Evolutionary conservation across 37 sponge, comb jelly and placozoan genomes (phyloP).

Genomic region (Crambe crambe): DNA sequence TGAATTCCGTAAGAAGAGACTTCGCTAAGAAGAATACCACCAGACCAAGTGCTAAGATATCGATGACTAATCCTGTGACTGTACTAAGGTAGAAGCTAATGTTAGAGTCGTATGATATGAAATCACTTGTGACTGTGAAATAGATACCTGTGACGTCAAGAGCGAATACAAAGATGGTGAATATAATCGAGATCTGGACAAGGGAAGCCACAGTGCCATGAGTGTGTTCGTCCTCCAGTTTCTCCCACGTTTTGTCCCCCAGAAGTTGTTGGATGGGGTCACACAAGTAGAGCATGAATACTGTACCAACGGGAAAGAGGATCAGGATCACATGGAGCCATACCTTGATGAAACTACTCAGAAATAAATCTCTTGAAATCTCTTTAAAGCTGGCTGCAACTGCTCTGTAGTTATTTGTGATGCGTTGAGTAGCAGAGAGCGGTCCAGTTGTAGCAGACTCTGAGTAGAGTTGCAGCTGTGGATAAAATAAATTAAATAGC

Average conservation of each 20-base stretch:
- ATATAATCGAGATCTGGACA: constrained; percentile 24
- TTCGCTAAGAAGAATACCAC: constrained; percentile 16
- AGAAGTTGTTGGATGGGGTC: constrained; percentile 42
- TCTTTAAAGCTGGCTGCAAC: constrained; percentile 23
- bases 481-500: too few species aligned
- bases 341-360: not conserved
- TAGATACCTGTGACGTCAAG: constrained; percentile 9
- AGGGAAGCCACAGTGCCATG: constrained; percentile 30
- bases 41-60: constrained; percentile 6
- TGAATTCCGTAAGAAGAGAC: constrained; percentile 11
- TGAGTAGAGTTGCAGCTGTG: constrained; percentile 28
- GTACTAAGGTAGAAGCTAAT: constrained; percentile 28
- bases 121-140: not conserved
- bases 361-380: not conserved
- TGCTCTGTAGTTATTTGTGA: constrained; percentile 12
- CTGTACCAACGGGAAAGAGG: constrained; percentile 20
- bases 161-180: constrained; percentile 22
- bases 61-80: constrained; percentile 23
- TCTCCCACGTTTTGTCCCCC: constrained; percentile 28
- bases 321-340: constrained; percentile 26
- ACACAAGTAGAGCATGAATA: constrained; percentile 13
- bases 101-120: not conserved
- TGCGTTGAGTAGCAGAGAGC: not conserved
- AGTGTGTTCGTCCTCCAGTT: constrained; percentile 28
- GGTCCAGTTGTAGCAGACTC: not conserved